Base-by-base conservation (phyloP, 2,888 invertebrate species). In the Lymantria monacha region DNA sequence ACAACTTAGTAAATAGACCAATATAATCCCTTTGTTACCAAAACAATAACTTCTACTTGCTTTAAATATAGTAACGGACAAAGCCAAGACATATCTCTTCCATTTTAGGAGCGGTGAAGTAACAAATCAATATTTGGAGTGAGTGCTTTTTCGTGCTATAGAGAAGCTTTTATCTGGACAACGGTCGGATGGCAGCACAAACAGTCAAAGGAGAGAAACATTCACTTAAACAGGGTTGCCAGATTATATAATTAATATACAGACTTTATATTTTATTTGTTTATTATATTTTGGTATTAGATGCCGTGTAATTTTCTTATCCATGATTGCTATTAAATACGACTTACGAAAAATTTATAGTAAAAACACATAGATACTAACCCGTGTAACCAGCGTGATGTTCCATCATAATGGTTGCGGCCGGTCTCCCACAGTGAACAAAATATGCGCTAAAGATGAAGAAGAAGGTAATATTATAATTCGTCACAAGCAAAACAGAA, bases 161-260 rank as follows among this genome's bases (percentile, higher is more conserved):
- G 82, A 88, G 88, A 87, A 91, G 87, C 91, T 91, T 91, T 91
- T 91, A 90, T 89, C 90, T 90, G 91, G 90, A 91, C 90, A 90
- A 83, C 87, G 88, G 88, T 83, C 85, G 83, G 81, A 79, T 82
- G 76, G 80, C 79, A 83, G 79, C 82, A 86, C 87, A 89, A 87
- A 89, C 86, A 88, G 82, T 78, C 80, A 76, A 78, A 81, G 76
- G 82, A 85, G 83, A 80, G 81, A 81, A 79, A 86, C 85, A 85
- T 87, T 86, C 86, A 84, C 88, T 88, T 85, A 83, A 83, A 83
- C 81, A 82, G 22, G 30, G 41, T 10, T 41, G 41, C 12, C 41
- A 41, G 10, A n/a, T 14, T 13, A 9, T 41, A 41, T 14, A 13
- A 38, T 48, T 41, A 33, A n/a, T 46, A 41, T 31, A 22, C 41